Percentiles rank a stretch among this genome's conserved stretches.
Conservation (phyloP, 2,888 invertebrate species). For the Strigamia maritima region DNA sequence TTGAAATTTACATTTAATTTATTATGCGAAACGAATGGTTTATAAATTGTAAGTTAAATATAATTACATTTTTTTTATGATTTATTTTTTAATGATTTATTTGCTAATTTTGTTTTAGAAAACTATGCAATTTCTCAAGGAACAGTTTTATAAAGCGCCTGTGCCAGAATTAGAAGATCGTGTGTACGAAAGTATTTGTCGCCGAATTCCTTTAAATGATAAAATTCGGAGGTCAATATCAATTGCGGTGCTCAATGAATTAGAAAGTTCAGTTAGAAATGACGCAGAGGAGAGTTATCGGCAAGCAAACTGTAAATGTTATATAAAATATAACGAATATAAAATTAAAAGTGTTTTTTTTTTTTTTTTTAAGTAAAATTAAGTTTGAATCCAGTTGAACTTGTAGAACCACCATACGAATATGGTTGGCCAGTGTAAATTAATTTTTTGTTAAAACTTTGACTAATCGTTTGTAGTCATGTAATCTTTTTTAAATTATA, state of each 20-base stretch:
- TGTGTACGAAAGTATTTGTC: conserved; percentile 25
- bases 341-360: neutral
- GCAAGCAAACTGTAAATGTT: conserved; percentile 6
- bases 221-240: neutral
- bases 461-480: neutral
- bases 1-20: conserved; percentile 10
- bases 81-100: neutral
- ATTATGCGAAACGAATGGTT: neutral
- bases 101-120: neutral
- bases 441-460: no score
- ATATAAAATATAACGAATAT: neutral
- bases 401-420: neutral
- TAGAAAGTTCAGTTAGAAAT: neutral
- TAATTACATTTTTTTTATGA: neutral
- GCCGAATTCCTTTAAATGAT: conserved; percentile 15
- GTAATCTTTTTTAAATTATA: neutral
- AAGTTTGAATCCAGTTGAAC: conserved; percentile 19
- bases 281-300: conserved; percentile 30
- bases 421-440: conserved; percentile 32
- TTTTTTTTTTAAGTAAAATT: conserved; percentile 21
- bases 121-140: conserved; percentile 29
- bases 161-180: conserved; percentile 28
- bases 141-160: conserved; percentile 8
- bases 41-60: neutral
- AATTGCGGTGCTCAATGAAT: neutral